A percentile compares a stretch with the other conserved stretches of the same genome.
Evolutionary conservation across 2,888 invertebrate species (phyloP).

Genomic region (Apoderus coryli): DNA sequence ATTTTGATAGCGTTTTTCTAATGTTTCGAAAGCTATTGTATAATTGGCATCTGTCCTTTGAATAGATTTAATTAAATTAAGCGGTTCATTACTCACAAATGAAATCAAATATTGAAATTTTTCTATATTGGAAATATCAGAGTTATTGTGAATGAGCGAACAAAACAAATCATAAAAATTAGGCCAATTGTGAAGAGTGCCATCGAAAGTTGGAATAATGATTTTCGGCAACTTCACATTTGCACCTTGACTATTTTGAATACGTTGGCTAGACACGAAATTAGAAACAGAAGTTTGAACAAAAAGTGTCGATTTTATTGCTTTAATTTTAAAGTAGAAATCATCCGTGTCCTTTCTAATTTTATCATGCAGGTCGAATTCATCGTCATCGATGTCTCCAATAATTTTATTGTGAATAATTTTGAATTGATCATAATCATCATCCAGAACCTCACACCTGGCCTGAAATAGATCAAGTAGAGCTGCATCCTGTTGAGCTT

Average conservation of each 20-base stretch:
- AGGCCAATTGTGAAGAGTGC: conserved; percentile 5
- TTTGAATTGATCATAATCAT: too few relatives aligned
- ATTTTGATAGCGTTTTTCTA: conserved; percentile 3
- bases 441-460: too few relatives aligned
- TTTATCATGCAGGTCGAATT: not conserved
- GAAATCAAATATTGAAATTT: conserved; percentile 1
- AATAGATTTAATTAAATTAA: conserved; percentile 6
- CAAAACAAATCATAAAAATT: conserved; percentile 5
- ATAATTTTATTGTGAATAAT: conserved; percentile 15
- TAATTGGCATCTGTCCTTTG: conserved; percentile 4
- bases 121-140: conserved; percentile 2
- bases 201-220: conserved; percentile 5
- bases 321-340: conserved; percentile 3
- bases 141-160: conserved; percentile 3
- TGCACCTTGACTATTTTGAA: too few relatives aligned
- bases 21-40: conserved; percentile 4
- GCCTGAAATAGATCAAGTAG: too few relatives aligned
- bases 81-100: conserved; percentile 4
- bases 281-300: too few relatives aligned
- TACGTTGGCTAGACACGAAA: too few relatives aligned
- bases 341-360: conserved; percentile 1
- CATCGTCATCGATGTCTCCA: not conserved
- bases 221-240: conserved; percentile 5
- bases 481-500: too few relatives aligned
- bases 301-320: not conserved